Evolutionary conservation across 2,888 invertebrate genomes (phyloP).

Genomic region (Drosophila borealis): DNA sequence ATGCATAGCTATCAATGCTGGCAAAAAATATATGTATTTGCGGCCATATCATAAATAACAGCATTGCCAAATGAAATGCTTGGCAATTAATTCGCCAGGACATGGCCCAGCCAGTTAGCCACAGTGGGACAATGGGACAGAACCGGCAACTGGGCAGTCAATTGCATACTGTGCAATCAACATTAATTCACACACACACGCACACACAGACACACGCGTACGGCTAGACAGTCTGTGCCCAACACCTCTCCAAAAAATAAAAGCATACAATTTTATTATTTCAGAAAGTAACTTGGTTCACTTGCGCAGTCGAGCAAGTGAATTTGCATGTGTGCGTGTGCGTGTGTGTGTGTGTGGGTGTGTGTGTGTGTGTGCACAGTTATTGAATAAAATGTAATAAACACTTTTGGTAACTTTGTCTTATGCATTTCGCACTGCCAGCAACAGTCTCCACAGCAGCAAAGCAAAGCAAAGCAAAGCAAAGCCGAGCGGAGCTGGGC

Average conservation of each 20-base stretch:
- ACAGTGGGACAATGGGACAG: constrained; percentile 10
- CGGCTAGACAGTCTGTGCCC: neutral
- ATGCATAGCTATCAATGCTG: constrained; percentile 57
- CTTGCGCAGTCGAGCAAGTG: constrained; percentile 60
- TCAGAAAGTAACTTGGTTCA: constrained; percentile 70
- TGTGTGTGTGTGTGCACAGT: constrained; percentile 46
- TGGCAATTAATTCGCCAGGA: constrained; percentile 68
- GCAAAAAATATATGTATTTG: constrained; percentile 50
- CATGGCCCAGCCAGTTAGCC: constrained; percentile 12
- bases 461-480: constrained; percentile 13
- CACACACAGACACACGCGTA: neutral
- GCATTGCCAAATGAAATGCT: constrained; percentile 70
- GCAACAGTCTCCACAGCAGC: constrained; percentile 38
- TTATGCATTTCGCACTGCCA: constrained; percentile 62
- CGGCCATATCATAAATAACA: constrained; percentile 70
- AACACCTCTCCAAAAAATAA: constrained; percentile 46
- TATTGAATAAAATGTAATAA: constrained; percentile 79
- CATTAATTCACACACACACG: constrained; percentile 58
- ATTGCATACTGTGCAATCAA: constrained; percentile 64
- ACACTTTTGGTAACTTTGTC: constrained; percentile 80
- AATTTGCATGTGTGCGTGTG: constrained; percentile 18
- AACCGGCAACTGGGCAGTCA: constrained; percentile 25
- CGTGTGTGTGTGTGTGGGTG: constrained; percentile 11
- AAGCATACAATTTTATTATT: constrained; percentile 76
- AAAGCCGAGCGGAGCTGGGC: neutral